These are phyloP conservation scores for Platynereis dumerilii DNA, from an alignment of 2,888 invertebrate species.

Conservation along the genomic window DNA sequence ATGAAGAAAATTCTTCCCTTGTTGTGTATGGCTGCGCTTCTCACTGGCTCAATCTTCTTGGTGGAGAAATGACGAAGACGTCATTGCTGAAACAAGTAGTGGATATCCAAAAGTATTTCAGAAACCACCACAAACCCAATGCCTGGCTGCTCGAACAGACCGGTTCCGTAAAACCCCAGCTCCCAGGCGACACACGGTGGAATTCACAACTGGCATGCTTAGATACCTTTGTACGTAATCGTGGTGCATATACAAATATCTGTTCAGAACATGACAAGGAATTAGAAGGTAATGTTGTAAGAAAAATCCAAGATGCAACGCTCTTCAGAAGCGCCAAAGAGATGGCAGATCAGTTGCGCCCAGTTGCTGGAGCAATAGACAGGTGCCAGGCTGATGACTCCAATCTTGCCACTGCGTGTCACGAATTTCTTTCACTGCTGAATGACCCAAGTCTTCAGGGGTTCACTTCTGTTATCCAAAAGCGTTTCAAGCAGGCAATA, in stretches of 20 bases:
- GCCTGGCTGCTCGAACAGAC: constrained; percentile 1
- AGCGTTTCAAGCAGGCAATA: too few species aligned
- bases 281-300: neutral
- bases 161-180: too few species aligned
- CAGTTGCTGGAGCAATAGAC: neutral
- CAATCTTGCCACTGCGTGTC: constrained; percentile 4
- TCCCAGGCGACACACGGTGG: too few species aligned
- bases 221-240: constrained; percentile 2
- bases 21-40: constrained; percentile 2
- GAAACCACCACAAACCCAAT: neutral
- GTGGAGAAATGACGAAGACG: neutral
- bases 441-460: neutral
- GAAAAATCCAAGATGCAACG: too few species aligned
- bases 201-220: too few species aligned
- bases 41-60: constrained; percentile 9
- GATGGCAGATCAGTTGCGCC: neutral
- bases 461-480: too few species aligned
- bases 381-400: constrained; percentile 4
- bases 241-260: too few species aligned
- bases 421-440: neutral
- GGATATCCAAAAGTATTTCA: constrained; percentile 8
- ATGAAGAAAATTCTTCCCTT: neutral
- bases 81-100: constrained; percentile 1
- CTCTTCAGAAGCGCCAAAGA: constrained; percentile 5
- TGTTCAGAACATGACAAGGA: neutral